Conservation (phyloP, 2,113 vertebrate genomes). For the Erinaceus europaeus region DNA sequence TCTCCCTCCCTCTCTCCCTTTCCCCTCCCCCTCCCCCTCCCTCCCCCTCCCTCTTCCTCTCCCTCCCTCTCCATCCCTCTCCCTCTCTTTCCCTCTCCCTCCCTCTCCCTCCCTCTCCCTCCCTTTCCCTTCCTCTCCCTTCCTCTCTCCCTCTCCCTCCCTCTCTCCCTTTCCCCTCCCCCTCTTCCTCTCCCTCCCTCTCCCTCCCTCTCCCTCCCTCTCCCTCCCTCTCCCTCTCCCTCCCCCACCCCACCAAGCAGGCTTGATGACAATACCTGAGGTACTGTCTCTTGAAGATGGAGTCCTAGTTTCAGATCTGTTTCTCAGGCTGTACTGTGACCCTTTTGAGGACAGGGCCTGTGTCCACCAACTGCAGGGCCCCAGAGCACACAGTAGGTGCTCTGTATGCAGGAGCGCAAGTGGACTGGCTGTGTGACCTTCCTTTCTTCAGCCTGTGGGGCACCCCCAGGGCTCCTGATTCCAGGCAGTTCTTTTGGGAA, state of each 20-base stretch:
- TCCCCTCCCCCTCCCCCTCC: too few species aligned
- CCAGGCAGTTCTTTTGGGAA: background rate
- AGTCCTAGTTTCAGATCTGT: background rate
- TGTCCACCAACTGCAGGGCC: rapidly evolving
- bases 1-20: background rate
- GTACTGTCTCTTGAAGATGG: rapidly evolving
- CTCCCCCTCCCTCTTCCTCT: too few species aligned
- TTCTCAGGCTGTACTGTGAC: background rate
- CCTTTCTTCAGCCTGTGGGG: rapidly evolving
- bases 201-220: too few species aligned
- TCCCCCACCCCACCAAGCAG: too few species aligned
- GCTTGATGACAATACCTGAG: too few species aligned
- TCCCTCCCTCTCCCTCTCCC: too few species aligned
- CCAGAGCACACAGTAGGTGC: background rate
- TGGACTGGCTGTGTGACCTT: background rate
- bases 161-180: too few species aligned
- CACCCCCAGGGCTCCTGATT: rapidly evolving
- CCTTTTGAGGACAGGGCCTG: background rate
- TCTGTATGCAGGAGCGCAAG: background rate
- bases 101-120: background rate
- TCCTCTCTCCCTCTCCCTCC: too few species aligned
- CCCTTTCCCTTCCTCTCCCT: too few species aligned
- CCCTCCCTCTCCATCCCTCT: too few species aligned
- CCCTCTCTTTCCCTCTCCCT: background rate
- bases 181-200: too few species aligned